Evolutionary conservation across 1,140 invertebrate species (phyloP).

Genomic region (Cydia splendana): DNA sequence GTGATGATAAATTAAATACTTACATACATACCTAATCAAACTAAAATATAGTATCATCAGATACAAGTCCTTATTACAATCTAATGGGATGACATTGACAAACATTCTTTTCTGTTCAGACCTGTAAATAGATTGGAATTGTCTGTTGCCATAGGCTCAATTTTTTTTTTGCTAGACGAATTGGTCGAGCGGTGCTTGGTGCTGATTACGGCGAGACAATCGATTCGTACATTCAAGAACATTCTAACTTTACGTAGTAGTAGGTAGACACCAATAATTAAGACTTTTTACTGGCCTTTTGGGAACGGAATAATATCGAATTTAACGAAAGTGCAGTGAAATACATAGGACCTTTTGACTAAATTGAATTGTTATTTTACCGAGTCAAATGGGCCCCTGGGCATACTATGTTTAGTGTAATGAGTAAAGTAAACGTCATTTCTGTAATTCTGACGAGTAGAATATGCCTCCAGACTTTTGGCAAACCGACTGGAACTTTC

Average conservation of each 20-base stretch:
- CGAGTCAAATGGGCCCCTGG: no score
- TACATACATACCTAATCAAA: background rate
- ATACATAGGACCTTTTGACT: no score
- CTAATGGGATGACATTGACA: background rate
- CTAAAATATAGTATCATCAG: background rate
- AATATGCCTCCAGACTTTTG: no score
- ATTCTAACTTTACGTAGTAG: background rate
- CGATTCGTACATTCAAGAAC: background rate
- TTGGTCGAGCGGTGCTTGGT: background rate
- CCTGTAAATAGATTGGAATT: background rate
- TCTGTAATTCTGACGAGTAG: no score
- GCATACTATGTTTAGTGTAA: no score
- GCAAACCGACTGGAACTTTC: no score
- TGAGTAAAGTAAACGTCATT: no score
- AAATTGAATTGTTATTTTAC: no score
- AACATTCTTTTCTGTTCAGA: background rate
- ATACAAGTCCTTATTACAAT: background rate
- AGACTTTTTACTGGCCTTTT: no score
- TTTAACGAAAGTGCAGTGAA: no score
- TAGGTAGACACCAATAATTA: no score
- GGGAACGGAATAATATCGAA: no score
- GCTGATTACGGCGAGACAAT: background rate
- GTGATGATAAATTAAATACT: background rate
- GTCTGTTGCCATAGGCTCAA: background rate
- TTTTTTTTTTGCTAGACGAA: background rate